Evolutionary conservation across 2,113 vertebrate genomes (phyloP), one percentile per base, ranked within the genome.

Genomic region (Protobothrops flavoviridis): DNA sequence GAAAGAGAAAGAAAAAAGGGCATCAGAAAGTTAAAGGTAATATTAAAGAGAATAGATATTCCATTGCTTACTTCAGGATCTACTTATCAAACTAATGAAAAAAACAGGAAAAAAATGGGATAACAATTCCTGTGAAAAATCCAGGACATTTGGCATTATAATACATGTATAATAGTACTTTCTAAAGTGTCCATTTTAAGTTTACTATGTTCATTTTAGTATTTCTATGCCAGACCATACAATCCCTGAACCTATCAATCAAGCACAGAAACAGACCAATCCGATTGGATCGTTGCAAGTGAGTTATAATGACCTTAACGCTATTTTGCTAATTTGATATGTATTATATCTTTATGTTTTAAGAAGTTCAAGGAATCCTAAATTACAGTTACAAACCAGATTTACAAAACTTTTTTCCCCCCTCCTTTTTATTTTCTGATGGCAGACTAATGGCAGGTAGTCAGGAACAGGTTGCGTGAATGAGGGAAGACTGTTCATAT

Each of bases 251-350:
- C 94, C 95, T 94, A 91, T 95, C 50, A 97, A 97, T 93, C 96
- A 97, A 93, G 93, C 97, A 93, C 96, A 96, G 94, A 97, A 97
- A 91, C 97, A 97, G 90, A 94, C 96, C 93, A 98, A 97, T 94
- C 97, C 97, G 86, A 95, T 98, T 93, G 97, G 97, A 61, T 96
- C 96, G 69, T 94, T 98, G 93, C 97, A 98, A 96, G 97, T 97
- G 95, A 95, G 96, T 56, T 89, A 11, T 6, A 61, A 39, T 9
- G 23, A 52, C 13, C 13, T 23, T 88, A 57, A 17, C 11, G 0
- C n/a, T 57, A 12, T 13, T 81, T 85, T 91, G 81, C 20, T 48
- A 55, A 24, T 53, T 9, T 24, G 85, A 11, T 50, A 20, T 48
- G 13, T 43, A 59, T 11, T 89, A 39, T 43, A 33, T 89, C 12